These are phyloP conservation scores for Trinectes maculatus DNA, from an alignment of 2,113 vertebrate species.

Conservation along the genomic window DNA sequence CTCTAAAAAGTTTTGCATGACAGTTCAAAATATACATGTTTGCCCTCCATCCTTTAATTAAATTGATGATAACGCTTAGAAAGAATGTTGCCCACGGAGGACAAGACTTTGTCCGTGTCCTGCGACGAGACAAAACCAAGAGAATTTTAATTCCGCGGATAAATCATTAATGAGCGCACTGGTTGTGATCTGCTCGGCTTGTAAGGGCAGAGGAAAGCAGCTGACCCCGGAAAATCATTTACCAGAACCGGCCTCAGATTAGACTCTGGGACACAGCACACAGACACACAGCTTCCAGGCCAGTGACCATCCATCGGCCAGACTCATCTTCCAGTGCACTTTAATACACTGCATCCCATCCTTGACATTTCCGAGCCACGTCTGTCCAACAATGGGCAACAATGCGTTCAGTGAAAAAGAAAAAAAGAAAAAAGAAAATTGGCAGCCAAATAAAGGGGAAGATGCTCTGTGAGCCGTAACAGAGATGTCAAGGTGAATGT, in stretches of 20 bases:
- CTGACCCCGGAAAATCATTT: conserved; percentile 75
- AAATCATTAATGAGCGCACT: conserved; percentile 72
- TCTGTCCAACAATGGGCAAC: conserved; percentile 24
- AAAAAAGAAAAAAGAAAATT: conserved; percentile 34
- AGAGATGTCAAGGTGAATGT: conserved; percentile 70
- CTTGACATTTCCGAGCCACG: conserved; percentile 29
- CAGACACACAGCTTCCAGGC: conserved; percentile 9
- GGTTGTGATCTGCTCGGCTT: conserved; percentile 65
- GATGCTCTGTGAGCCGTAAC: conserved; percentile 57
- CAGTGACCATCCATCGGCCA: conserved; percentile 9
- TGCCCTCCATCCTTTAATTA: conserved; percentile 2
- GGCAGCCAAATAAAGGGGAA: conserved; percentile 41
- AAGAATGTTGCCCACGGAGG: neutral
- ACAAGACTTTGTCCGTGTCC: conserved; percentile 9
- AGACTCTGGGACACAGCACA: conserved; percentile 23
- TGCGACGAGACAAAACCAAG: conserved; percentile 45
- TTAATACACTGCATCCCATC: neutral
- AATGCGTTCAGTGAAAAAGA: neutral
- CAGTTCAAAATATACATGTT: conserved; percentile 24
- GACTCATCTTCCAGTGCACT: conserved; percentile 5
- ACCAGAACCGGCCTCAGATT: conserved; percentile 58
- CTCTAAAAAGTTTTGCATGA: neutral
- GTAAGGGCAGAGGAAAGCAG: conserved; percentile 58
- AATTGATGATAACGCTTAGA: conserved; percentile 11
- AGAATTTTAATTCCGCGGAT: conserved; percentile 61